Evolutionary conservation across 2,113 vertebrate genomes (phyloP), one percentile per base, ranked within the genome.

Genomic region (Murina feae): DNA sequence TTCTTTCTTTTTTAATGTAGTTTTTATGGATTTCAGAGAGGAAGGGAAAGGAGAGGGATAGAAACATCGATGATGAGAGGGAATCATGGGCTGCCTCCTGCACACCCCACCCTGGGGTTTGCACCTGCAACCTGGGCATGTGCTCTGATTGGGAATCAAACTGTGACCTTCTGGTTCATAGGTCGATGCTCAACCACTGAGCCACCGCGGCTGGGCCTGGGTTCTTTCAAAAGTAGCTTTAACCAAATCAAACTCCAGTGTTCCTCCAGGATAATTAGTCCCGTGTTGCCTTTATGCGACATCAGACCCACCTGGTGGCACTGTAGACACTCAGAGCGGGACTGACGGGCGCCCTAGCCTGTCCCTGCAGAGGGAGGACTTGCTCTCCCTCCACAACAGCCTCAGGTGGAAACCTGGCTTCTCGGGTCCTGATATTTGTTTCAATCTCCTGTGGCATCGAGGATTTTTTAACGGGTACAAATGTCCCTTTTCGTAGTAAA

Each of bases 271-370:
- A 51, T 11, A 44, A 53, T 51, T 16, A 37, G 7, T 21, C 89
- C 1, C 18, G 3, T 1, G 3, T 71, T 37, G 18, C 53, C 53
- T 76, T 76, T n/a, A 6, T 44, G 32, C 71, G 66, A 37, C 66
- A 71, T 30, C 1, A 25, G 55, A 78, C 8, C n/a, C 37, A 42
- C 0, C 1, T 16, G 0, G 10, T 28, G 35, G 21, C 10, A 2
- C 30, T 16, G 4, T 28, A 14, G 47, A 37, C 18, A 4, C 35
- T 39, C 6, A 16, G 11, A 8, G 7, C 6, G 5, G 23, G 42
- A 18, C 0, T 6, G 17, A 3, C 0, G 0, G 4, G 42, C 3
- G 6, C 6, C 4, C 28, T 0, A 1, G 1, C 12, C 20, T 11
- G 9, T 47, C 42, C 18, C 25, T 53, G 28, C 21, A 5, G 1